phyloP scores from a whole-genome alignment of 2,113 vertebrate genomes.

The Conger conger region DNA sequence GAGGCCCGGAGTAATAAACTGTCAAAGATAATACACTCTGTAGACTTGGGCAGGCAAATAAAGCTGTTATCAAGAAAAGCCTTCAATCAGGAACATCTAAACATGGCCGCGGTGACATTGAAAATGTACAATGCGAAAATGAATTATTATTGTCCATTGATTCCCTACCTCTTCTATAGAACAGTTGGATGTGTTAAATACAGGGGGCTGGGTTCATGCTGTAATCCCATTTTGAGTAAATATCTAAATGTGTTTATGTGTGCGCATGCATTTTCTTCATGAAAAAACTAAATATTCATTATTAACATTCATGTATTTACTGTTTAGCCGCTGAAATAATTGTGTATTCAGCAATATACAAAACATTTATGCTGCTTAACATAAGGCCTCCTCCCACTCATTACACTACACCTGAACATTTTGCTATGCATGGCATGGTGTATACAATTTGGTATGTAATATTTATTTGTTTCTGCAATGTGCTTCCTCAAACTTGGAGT shows the following conservation, averaged over 20 bases:
- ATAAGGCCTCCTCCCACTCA: too few relatives aligned
- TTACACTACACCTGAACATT: too few relatives aligned
- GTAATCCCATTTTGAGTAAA: background rate
- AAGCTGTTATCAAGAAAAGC: slow-evolving; percentile 23
- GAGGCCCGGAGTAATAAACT: slow-evolving; percentile 35
- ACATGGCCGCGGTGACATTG: slow-evolving; percentile 13
- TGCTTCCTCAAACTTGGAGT: too few relatives aligned
- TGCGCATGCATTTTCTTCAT: background rate
- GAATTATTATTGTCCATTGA: background rate
- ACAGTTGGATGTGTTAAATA: background rate
- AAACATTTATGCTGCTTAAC: too few relatives aligned
- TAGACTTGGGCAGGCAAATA: slow-evolving; percentile 17
- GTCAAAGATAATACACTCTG: slow-evolving; percentile 35
- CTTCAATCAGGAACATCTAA: slow-evolving; percentile 5
- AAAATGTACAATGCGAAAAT: background rate
- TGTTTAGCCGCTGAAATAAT: too few relatives aligned
- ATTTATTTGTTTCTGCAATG: too few relatives aligned
- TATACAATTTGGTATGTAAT: too few relatives aligned
- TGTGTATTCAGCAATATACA: too few relatives aligned
- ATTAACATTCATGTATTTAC: too few relatives aligned
- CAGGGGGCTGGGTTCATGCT: background rate
- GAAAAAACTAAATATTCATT: too few relatives aligned
- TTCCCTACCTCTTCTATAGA: background rate
- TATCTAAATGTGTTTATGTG: background rate
- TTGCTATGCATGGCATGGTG: too few relatives aligned